Evolutionary conservation across 2,113 vertebrate species (phyloP), one percentile per base, ranked within the genome.

Genomic region (Bos javanicus): DNA sequence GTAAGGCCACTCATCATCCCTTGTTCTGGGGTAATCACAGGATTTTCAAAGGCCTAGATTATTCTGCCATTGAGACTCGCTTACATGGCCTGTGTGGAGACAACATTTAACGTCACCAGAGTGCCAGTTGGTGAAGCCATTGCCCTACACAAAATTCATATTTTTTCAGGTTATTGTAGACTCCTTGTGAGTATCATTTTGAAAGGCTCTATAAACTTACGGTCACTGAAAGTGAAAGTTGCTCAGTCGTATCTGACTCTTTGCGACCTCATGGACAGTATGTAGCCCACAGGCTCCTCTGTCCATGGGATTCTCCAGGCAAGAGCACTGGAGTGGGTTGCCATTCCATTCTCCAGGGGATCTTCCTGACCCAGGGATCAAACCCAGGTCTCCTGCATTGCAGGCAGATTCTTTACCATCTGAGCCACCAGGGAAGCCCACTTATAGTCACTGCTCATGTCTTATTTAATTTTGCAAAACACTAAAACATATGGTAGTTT

Each of bases 381-480:
- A 76, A 76, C 36, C 71, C 19, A 43, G 36, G 71, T 26, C 71
- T 26, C 71, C 15, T 76, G 23, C 23, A 43, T 26, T 76, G 71
- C 71, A 26, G 71, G 23, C 39, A 43, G 71, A 14, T 25, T 76
- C 71, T 76, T 76, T 43, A 43, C 39, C 71, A 39, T 43, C 71
- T 76, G 21, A 43, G 23, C 12, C 71, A 7, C 36, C 71, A 43
- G 71, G 71, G 36, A 26, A 43, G 39, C 6, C 71, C 71, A 74
- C 19, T 2, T 39, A 74, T 0, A 94, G 17, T 91, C 52, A 71
- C 11, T 96, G 23, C 83, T 78, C 16, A 56, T 39, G 39, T 56
- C 74, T 90, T 23, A 23, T 23, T 74, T 94, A 94, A 92, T 52
- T 92, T 92, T 96, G 81, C 57, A 92, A 94, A 96, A 87, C 19